Percentiles rank a stretch among this genome's conserved stretches.
These are phyloP conservation scores for Octopus bimaculoides DNA, from an alignment of 1,140 invertebrate species.

Conservation along the genomic window DNA sequence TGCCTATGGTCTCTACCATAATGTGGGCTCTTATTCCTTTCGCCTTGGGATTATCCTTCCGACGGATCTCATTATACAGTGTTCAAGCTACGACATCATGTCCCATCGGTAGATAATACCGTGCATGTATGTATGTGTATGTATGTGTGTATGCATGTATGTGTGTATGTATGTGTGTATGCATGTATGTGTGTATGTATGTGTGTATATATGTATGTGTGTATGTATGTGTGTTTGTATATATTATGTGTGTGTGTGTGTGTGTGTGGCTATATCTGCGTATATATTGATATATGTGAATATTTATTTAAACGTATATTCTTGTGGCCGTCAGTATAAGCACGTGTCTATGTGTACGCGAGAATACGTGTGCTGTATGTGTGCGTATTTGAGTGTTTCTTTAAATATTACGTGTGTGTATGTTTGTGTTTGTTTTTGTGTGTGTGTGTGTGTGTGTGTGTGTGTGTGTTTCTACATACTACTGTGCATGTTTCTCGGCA, in stretches of 20 bases:
- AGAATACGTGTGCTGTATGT: background rate
- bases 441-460: background rate
- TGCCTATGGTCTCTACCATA: too few relatives aligned
- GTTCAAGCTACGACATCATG: too few relatives aligned
- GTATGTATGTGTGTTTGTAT: background rate
- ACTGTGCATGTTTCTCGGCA: too few relatives aligned
- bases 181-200: background rate
- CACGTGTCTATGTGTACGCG: too few relatives aligned
- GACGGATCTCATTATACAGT: too few relatives aligned
- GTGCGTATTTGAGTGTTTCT: background rate
- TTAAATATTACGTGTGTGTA: background rate
- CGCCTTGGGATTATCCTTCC: too few relatives aligned
- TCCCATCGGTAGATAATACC: too few relatives aligned
- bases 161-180: background rate
- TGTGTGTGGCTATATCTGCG: background rate
- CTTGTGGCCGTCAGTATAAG: background rate
- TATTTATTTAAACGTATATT: background rate
- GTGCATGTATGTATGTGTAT: background rate
- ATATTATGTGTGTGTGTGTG: background rate
- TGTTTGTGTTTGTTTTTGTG: background rate
- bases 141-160: background rate
- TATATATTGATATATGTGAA: background rate
- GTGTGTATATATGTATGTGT: background rate
- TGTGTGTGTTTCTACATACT: background rate
- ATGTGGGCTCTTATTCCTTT: too few relatives aligned